These are phyloP conservation scores for Ormia ochracea DNA, from an alignment of 2,888 invertebrate species.

Conservation along the genomic window DNA sequence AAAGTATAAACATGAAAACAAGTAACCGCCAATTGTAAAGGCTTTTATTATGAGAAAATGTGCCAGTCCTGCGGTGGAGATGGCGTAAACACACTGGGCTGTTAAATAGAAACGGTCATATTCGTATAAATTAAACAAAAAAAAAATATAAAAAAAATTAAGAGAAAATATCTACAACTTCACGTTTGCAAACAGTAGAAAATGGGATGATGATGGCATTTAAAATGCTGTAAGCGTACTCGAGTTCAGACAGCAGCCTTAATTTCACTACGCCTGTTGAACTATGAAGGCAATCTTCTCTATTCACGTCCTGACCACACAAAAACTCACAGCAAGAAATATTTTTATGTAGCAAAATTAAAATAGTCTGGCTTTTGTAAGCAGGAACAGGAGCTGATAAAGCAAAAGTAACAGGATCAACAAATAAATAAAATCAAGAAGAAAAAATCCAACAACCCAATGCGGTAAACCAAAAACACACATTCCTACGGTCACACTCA, in stretches of 20 bases:
- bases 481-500: too few species aligned
- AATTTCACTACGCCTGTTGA: constrained; percentile 55
- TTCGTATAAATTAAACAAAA: background rate
- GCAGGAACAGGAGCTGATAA: constrained; percentile 16
- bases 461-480: constrained; percentile 61
- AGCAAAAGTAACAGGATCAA: constrained; percentile 9
- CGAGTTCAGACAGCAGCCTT: constrained; percentile 51
- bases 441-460: constrained; percentile 60
- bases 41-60: constrained; percentile 12
- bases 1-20: background rate
- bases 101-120: background rate
- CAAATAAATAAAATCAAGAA: constrained; percentile 30
- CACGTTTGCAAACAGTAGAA: constrained; percentile 30
- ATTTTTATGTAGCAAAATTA: background rate
- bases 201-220: constrained; percentile 50
- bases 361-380: constrained; percentile 31
- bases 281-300: constrained; percentile 28
- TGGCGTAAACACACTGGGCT: background rate
- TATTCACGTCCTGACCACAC: background rate
- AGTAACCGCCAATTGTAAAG: background rate
- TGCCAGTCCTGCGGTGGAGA: background rate
- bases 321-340: background rate
- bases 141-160: too few species aligned
- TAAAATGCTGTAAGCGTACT: constrained; percentile 58
- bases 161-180: constrained; percentile 36